Base-by-base conservation (phyloP, 2,888 invertebrate genomes). In the Hydrotaea cyrtoneurina region DNA sequence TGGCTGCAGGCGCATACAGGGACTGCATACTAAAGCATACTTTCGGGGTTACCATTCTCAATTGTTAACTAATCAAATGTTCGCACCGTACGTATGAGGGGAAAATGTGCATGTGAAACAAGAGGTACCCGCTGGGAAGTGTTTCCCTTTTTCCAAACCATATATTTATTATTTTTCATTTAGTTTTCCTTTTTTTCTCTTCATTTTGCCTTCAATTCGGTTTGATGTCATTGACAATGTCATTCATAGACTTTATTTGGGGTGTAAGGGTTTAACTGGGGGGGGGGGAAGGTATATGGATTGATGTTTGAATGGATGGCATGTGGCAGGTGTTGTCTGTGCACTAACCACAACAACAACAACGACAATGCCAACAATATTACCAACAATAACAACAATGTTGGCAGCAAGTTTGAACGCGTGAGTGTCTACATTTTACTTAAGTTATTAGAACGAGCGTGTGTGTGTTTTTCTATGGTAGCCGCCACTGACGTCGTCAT, bases 161-260 rank as follows among this genome's bases (percentile, higher is more conserved):
- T 50, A 10, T 62, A 43, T 66, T 66, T 43, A 17, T 17, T 31
- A 21, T 2, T 66, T 66, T 66, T 21, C 43, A 19, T 4, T 36
- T 64, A 36, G 39, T 4, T 36, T 64, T 64, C 64, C 36, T 43
- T 1, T 66, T n/a, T n/a, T n/a, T n/a, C 19, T 19, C 19, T 5
- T 5, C 23, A 19, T 66, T 15, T 19, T 43, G 66, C 43, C 43
- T 66, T 21, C 19, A 31, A 46, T 23, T 46, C 21, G 46, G 39
- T 23, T 69, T 80, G 79, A 77, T 86, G 86, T 84, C 86, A 86
- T 86, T 86, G 86, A 85, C 86, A 86, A 86, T 86, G 86, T 86
- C 86, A 86, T 86, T 79, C 69, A 55, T 62, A 53, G 17, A 55
- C 36, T 66, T 66, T 43, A 66, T 66, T 66, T 36, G 4, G 19